Percentiles rank a stretch among this genome's conserved stretches.
Conservation (phyloP, 2,113 vertebrate species). For the Delphinus delphis region DNA sequence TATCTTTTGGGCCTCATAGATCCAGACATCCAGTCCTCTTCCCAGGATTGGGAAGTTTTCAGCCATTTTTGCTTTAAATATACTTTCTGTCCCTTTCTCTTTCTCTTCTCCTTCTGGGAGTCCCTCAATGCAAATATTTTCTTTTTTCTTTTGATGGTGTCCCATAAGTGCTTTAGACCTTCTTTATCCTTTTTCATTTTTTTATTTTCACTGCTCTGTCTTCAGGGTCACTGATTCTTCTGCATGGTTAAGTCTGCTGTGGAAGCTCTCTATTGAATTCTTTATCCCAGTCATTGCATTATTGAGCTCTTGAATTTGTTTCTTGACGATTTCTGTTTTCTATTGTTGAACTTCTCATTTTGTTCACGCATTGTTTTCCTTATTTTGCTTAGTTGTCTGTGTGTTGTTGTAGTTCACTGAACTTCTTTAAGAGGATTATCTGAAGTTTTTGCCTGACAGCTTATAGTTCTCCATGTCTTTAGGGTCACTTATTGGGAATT, state of each 20-base stretch:
- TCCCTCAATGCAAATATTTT: not conserved
- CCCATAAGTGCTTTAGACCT: not conserved
- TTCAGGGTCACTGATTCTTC: not conserved
- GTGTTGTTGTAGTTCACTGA: not conserved
- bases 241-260: too few relatives aligned
- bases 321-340: not conserved
- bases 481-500: not conserved
- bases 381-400: not conserved
- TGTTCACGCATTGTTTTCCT: too few relatives aligned
- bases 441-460: not conserved
- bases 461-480: not conserved
- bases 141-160: not conserved
- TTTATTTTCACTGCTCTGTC: not conserved
- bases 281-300: not conserved
- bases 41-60: too few relatives aligned
- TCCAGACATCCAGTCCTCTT: too few relatives aligned
- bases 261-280: too few relatives aligned
- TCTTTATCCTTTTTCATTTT: not conserved
- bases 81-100: not conserved
- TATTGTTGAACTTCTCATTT: not conserved
- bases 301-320: not conserved
- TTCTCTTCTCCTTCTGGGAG: not conserved
- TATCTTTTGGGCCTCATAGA: too few relatives aligned
- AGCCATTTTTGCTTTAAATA: too few relatives aligned
- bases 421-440: not conserved